Evolutionary conservation across 2,888 invertebrate genomes (phyloP).

Genomic region (Stegana nigrithorax): DNA sequence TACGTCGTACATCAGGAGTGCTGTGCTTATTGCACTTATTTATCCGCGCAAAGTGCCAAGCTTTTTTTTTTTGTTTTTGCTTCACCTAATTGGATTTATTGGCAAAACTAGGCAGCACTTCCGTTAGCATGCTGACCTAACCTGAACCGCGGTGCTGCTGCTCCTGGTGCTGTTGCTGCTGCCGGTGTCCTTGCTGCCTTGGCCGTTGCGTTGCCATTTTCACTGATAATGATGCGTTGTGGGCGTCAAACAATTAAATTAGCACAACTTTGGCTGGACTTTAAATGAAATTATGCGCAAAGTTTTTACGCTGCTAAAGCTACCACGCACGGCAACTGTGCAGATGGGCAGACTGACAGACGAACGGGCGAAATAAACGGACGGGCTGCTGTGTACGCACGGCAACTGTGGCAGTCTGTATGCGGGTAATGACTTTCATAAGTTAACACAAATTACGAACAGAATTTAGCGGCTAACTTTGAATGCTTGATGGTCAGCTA

Average conservation of each 20-base stretch:
- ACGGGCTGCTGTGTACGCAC: not conserved
- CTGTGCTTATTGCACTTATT: not conserved
- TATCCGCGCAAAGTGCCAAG: not conserved
- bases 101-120: not conserved
- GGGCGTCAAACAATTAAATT: conserved; percentile 4
- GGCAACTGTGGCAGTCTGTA: conserved; percentile 23
- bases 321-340: not conserved
- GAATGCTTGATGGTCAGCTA: conserved; percentile 7
- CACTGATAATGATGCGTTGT: too few relatives aligned
- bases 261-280: conserved; percentile 55
- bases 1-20: too few relatives aligned
- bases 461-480: conserved; percentile 27
- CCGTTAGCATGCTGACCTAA: too few relatives aligned
- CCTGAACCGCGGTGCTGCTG: too few relatives aligned
- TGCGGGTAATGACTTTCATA: conserved; percentile 57
- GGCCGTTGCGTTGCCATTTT: too few relatives aligned
- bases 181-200: too few relatives aligned
- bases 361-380: too few relatives aligned
- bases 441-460: conserved; percentile 49
- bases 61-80: not conserved
- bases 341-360: not conserved
- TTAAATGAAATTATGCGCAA: conserved; percentile 62
- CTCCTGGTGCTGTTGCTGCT: too few relatives aligned
- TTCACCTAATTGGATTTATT: conserved; percentile 4
- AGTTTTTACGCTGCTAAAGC: conserved; percentile 37